Conservation (phyloP, 2,113 vertebrate genomes). For the Chelonoidis abingdonii region DNA sequence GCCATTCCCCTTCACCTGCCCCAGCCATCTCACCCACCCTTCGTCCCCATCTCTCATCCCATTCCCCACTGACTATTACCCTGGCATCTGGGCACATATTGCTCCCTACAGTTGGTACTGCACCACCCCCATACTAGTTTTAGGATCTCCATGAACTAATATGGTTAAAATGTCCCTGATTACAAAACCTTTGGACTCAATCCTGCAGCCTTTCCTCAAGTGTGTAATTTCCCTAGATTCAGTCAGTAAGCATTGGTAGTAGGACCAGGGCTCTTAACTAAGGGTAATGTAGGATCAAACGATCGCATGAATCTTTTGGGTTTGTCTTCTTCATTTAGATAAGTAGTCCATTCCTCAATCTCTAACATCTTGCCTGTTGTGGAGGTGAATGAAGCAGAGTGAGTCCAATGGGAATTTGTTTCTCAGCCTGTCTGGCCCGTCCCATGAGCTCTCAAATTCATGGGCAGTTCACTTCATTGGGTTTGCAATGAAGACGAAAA, state of each 20-base stretch:
- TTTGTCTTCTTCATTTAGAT: slow-evolving; percentile 42
- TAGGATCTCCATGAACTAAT: too few species aligned
- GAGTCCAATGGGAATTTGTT: not conserved
- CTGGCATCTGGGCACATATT: too few species aligned
- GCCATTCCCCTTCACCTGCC: not conserved
- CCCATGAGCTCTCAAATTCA: not conserved
- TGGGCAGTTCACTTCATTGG: not conserved
- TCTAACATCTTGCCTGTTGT: not conserved
- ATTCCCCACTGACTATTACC: too few species aligned
- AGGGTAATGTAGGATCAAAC: rapidly evolving
- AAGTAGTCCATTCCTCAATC: slow-evolving; percentile 42
- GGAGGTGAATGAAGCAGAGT: not conserved
- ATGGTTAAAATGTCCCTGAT: too few species aligned
- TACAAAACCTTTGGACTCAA: too few species aligned
- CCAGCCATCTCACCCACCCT: not conserved
- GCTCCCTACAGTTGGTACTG: too few species aligned
- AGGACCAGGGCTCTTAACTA: not conserved
- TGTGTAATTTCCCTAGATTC: too few species aligned
- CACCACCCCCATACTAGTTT: too few species aligned
- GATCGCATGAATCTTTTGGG: not conserved
- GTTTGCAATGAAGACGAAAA: not conserved
- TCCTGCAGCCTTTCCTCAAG: too few species aligned
- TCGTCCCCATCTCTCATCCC: too few species aligned
- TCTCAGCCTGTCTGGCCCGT: not conserved
- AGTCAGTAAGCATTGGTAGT: not conserved